Percentiles rank a stretch among this genome's conserved stretches.
Conservation (phyloP, 2,113 vertebrate species). For the Pachyramphus minor region DNA sequence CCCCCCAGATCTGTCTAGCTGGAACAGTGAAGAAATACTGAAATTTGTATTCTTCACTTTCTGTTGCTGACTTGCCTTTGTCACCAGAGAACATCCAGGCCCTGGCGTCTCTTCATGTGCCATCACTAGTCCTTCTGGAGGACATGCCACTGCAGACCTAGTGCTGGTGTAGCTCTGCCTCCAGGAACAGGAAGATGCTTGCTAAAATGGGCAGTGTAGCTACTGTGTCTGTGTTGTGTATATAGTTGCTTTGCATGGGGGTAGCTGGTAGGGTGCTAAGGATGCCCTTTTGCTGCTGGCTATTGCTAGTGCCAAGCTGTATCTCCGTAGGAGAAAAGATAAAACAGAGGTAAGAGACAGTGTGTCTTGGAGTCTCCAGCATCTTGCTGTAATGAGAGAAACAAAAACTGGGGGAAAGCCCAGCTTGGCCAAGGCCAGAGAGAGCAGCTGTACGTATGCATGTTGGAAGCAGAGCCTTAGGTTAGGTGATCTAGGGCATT, state of each 20-base stretch:
- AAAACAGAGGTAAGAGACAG: background rate
- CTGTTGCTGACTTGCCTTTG: background rate
- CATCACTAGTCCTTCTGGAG: background rate
- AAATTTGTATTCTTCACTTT: background rate
- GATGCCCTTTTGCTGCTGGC: background rate
- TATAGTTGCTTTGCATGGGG: background rate
- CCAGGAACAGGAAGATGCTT: background rate
- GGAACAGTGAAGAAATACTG: background rate
- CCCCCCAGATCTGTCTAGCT: background rate
- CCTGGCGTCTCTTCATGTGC: background rate
- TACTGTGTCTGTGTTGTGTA: background rate
- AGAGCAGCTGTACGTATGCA: rapidly evolving
- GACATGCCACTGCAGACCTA: background rate
- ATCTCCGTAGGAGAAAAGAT: background rate
- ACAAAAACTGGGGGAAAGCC: background rate
- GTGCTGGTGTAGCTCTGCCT: background rate
- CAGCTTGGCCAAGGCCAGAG: background rate
- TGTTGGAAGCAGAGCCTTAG: background rate
- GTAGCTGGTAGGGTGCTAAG: background rate
- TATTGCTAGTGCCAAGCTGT: rapidly evolving
- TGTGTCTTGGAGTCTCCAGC: background rate
- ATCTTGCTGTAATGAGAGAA: background rate
- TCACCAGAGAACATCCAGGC: background rate
- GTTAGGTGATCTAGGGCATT: background rate
- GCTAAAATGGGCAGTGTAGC: background rate